A percentile compares a stretch with the other conserved stretches of the same genome.
Evolutionary conservation across 2,113 vertebrate species (phyloP).

Genomic region (human (Homo sapiens)): DNA sequence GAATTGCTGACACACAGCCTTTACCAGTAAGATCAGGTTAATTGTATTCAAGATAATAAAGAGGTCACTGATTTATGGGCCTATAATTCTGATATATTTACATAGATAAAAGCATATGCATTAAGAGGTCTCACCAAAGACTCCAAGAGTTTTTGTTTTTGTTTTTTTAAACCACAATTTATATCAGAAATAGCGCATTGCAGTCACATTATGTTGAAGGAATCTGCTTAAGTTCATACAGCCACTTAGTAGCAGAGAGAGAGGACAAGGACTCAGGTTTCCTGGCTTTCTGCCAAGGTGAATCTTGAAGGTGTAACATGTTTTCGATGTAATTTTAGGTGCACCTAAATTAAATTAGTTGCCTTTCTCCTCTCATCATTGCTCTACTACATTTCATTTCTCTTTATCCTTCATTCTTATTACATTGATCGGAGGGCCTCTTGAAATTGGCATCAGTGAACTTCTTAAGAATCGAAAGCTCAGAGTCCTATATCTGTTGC

Average conservation of each 20-base stretch:
- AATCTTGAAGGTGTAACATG: background rate
- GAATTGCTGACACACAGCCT: conserved; percentile 2
- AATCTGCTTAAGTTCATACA: background rate
- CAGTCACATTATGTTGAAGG: background rate
- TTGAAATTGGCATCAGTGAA: background rate
- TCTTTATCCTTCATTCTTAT: background rate
- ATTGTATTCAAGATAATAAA: conserved; percentile 39
- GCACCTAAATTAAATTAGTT: background rate
- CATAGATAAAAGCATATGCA: conserved; percentile 23
- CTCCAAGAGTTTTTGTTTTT: background rate
- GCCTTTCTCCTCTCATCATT: background rate
- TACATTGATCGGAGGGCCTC: background rate
- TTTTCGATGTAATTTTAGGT: background rate
- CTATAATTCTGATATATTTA: conserved; percentile 38
- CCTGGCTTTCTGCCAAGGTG: background rate
- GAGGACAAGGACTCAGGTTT: background rate
- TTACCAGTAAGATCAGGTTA: conserved; percentile 1
- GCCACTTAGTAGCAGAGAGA: background rate
- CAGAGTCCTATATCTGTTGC: background rate
- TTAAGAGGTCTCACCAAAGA: conserved; percentile 34
- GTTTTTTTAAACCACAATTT: background rate
- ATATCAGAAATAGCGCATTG: background rate
- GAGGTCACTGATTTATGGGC: conserved; percentile 8
- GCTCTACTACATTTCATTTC: background rate
- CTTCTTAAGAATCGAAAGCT: background rate